Percentiles rank a stretch among this genome's conserved stretches.
Evolutionary conservation across 2,797 vertebrate species (phyloP).

Genomic region (Passerculus sandwichensis): DNA sequence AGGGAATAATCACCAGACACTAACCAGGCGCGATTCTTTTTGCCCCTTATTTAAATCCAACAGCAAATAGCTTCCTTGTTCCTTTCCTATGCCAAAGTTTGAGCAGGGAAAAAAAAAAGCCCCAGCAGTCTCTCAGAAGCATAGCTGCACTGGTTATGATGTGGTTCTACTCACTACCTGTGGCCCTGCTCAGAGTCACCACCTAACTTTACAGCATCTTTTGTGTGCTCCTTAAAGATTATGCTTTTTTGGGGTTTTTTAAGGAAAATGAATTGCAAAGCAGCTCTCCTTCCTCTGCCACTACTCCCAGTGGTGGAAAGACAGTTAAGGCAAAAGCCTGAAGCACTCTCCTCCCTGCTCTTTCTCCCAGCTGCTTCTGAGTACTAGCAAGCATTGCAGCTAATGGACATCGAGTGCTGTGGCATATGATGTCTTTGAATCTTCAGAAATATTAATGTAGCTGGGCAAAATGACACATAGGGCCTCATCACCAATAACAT

Average conservation of each 20-base stretch:
- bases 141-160: background rate
- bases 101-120: rapidly evolving
- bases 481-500: background rate
- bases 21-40: background rate
- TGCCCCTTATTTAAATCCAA: background rate
- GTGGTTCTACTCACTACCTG: background rate
- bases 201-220: background rate
- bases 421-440: background rate
- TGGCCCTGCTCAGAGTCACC: background rate
- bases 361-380: background rate
- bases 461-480: background rate
- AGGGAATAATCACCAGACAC: background rate
- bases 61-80: background rate
- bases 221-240: background rate
- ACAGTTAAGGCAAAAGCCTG: background rate
- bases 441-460: background rate
- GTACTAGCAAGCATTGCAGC: background rate
- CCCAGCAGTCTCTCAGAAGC: background rate
- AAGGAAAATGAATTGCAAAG: background rate
- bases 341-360: background rate
- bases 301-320: background rate
- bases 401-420: background rate
- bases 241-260: background rate
- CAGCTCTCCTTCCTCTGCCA: background rate
- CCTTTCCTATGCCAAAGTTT: background rate